These are phyloP conservation scores for Notiomystis cincta DNA, from an alignment of 2,113 vertebrate species.

Conservation along the genomic window DNA sequence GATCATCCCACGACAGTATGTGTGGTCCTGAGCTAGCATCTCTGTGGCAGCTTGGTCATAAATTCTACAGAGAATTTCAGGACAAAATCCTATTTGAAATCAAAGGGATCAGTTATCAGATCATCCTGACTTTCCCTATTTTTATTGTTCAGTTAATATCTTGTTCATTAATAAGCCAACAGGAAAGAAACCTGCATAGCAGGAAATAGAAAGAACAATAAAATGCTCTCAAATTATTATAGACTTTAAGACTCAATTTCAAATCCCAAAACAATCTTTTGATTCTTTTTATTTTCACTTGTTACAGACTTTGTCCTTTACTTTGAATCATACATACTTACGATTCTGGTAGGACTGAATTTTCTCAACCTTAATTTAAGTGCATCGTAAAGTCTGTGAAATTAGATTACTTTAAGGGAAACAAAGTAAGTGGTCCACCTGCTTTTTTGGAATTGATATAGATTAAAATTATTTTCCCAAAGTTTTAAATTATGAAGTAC, in stretches of 20 bases:
- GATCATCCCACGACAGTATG: too few relatives aligned
- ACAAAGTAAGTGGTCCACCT: neutral
- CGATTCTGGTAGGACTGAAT: neutral
- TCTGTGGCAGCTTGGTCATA: accelerated
- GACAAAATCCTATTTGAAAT: neutral
- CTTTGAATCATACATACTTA: neutral
- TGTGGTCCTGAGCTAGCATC: neutral
- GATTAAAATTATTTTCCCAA: neutral
- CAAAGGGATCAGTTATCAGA: neutral
- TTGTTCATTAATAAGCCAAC: neutral
- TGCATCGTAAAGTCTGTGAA: neutral
- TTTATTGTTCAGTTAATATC: neutral
- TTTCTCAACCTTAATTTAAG: neutral
- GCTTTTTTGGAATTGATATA: neutral
- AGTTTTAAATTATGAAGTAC: neutral
- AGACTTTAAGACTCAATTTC: neutral
- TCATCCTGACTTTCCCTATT: neutral
- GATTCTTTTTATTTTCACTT: neutral
- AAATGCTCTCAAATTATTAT: neutral
- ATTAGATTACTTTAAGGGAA: neutral
- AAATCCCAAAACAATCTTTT: neutral
- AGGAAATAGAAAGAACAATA: neutral
- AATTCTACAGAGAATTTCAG: neutral
- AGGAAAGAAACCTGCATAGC: neutral
- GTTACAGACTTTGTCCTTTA: neutral